Evolutionary conservation across 2,113 vertebrate genomes (phyloP).

Genomic region (Spilogale gracilis): DNA sequence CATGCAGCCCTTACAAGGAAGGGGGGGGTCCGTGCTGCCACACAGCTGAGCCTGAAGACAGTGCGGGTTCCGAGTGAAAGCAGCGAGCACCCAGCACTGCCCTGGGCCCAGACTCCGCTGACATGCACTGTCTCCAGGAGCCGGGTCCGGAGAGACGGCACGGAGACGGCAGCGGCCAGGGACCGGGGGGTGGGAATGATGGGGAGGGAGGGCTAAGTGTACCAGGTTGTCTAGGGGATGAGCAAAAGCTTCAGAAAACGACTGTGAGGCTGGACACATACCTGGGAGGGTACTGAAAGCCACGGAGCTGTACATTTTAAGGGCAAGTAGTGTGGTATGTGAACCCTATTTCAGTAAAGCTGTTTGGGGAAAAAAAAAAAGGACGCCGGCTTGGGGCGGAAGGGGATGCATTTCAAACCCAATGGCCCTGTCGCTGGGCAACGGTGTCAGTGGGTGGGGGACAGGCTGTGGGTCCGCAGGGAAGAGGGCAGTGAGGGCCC

Average conservation of each 20-base stretch:
- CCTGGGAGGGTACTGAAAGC: neutral
- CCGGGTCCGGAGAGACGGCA: neutral
- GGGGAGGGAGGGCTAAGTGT: too few relatives aligned
- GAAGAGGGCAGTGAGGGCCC: neutral
- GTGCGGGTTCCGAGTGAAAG: rapidly evolving
- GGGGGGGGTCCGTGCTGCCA: rapidly evolving
- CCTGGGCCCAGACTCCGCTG: neutral
- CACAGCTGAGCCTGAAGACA: rapidly evolving
- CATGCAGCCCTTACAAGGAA: neutral
- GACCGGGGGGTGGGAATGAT: rapidly evolving
- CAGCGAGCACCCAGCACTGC: too few relatives aligned
- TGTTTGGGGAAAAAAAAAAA: neutral
- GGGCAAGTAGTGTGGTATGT: neutral
- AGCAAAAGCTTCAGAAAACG: neutral
- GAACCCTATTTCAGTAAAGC: neutral
- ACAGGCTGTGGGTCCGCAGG: neutral
- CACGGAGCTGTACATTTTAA: neutral
- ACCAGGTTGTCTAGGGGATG: rapidly evolving
- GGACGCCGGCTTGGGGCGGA: neutral
- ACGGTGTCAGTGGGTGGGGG: neutral
- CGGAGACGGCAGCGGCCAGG: neutral
- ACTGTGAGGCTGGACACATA: rapidly evolving
- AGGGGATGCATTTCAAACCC: neutral
- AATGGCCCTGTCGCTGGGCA: neutral
- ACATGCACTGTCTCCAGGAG: rapidly evolving